Evolutionary conservation across 2,113 vertebrate genomes (phyloP), one percentile per base, ranked within the genome.

Genomic region (Eulemur rufifrons): DNA sequence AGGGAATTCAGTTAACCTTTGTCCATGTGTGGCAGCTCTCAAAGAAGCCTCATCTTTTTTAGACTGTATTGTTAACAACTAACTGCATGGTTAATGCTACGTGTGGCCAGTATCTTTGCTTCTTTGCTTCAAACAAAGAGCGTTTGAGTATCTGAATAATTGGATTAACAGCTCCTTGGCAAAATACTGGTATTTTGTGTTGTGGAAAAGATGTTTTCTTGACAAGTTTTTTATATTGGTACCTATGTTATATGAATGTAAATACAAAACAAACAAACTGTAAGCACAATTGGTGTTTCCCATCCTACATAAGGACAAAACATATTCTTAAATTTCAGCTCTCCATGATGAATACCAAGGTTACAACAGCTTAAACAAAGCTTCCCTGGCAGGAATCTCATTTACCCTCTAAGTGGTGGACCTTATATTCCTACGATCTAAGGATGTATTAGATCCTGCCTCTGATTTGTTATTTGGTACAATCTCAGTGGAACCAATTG

Each of bases 401-500:
- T 94, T 94, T 77, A 73, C 59, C 86, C 39, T 77, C 42, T 64
- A 73, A 64, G 2, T 66, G 95, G 94, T 95, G 66, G 95, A 87
- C 37, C 56, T 71, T 97, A 93, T 50, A 92, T 86, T 87, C 83
- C 78, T 84, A 34, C 20, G 39, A 9, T 73, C 45, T 69, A 93
- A 96, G 95, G 39, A 59, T 97, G 89, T 92, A 29, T 77, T 37
- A 91, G 76, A 80, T 85, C 82, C 94, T 97, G 87, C 94, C 89
- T 90, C 83, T 69, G 50, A 64, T 90, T 77, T 59, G 47, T 64
- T 86, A 59, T 96, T 95, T 78, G 84, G 63, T 95, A 63, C 52
- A 89, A 92, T 93, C 96, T 97, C 95, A 89, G 94, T 97, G 96
- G 94, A 97, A 96, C 96, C 97, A 91, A 93, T 97, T 97, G 97